phyloP scores from a whole-genome alignment of 2,113 vertebrate genomes.

The Ardeotis arabs region DNA sequence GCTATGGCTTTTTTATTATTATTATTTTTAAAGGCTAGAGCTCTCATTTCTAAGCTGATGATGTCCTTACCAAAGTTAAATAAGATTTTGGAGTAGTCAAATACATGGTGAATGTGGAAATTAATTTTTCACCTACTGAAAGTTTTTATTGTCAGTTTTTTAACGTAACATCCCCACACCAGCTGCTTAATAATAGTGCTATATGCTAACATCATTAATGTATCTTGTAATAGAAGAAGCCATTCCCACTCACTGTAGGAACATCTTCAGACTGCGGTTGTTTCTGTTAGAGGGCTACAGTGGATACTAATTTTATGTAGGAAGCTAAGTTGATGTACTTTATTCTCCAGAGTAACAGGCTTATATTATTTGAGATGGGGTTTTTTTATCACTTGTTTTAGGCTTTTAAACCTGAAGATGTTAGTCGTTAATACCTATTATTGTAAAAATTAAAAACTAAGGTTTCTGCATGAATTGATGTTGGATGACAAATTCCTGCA shows the following conservation, averaged over 20 bases:
- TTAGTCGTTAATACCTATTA: not conserved
- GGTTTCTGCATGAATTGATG: not conserved
- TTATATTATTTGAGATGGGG: not conserved
- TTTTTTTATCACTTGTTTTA: not conserved
- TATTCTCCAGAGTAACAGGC: not conserved
- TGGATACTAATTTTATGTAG: not conserved
- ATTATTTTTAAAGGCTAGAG: not conserved
- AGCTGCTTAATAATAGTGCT: not conserved
- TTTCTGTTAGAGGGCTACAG: not conserved
- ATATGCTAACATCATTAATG: not conserved
- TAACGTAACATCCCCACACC: not conserved
- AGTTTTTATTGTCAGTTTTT: not conserved
- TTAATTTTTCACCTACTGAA: not conserved
- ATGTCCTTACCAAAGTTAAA: not conserved
- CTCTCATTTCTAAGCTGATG: not conserved
- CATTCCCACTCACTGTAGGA: not conserved
- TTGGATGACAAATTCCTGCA: not conserved
- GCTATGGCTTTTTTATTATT: not conserved
- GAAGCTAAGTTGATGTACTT: not conserved
- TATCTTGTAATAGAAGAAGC: not conserved
- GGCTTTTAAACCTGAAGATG: not conserved
- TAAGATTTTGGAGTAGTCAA: not conserved
- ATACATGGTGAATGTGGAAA: not conserved
- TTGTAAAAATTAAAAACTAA: not conserved
- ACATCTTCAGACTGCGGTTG: not conserved